Evolutionary conservation across 2,888 invertebrate genomes (phyloP).

Genomic region (Pyrochroa serraticornis): DNA sequence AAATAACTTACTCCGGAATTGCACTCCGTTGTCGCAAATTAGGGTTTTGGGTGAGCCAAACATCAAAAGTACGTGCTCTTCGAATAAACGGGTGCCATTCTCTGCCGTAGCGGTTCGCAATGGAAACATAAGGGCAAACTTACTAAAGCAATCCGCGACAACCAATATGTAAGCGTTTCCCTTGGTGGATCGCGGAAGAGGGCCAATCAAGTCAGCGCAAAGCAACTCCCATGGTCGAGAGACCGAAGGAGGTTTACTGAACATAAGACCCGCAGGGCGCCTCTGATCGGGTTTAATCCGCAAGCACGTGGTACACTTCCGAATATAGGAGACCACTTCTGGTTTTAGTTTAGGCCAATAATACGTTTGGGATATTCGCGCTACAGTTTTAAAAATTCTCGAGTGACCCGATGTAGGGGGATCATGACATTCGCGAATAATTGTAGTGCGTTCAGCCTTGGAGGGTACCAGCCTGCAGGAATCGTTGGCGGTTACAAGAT

Average conservation of each 20-base stretch:
- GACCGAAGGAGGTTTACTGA: neutral
- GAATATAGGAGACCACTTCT: slow-evolving; percentile 8
- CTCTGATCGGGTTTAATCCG: slow-evolving; percentile 8
- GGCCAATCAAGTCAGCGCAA: slow-evolving; percentile 31
- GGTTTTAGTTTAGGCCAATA: slow-evolving; percentile 27
- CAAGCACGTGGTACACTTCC: slow-evolving; percentile 1
- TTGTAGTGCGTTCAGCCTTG: no score
- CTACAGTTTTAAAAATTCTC: slow-evolving; percentile 15
- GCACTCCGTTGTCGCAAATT: slow-evolving; percentile 37
- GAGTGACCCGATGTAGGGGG: slow-evolving; percentile 18
- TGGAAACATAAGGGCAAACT: slow-evolving; percentile 17
- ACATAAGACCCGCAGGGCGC: slow-evolving; percentile 13
- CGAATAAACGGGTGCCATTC: slow-evolving; percentile 1
- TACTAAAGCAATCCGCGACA: slow-evolving; percentile 25
- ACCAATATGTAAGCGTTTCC: slow-evolving; percentile 14
- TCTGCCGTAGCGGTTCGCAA: slow-evolving; percentile 13
- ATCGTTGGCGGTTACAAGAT: no score
- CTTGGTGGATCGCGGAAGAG: slow-evolving; percentile 12
- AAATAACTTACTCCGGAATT: slow-evolving; percentile 25
- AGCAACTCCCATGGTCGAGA: slow-evolving; percentile 31
- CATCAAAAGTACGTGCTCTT: slow-evolving; percentile 25
- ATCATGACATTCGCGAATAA: slow-evolving; percentile 15
- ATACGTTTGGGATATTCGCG: slow-evolving; percentile 7
- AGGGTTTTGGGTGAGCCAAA: slow-evolving; percentile 35
- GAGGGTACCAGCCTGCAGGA: no score